Evolutionary conservation across 1,140 invertebrate genomes (phyloP), one percentile per base, ranked within the genome.

Genomic region (Lasioglossum baleicum): DNA sequence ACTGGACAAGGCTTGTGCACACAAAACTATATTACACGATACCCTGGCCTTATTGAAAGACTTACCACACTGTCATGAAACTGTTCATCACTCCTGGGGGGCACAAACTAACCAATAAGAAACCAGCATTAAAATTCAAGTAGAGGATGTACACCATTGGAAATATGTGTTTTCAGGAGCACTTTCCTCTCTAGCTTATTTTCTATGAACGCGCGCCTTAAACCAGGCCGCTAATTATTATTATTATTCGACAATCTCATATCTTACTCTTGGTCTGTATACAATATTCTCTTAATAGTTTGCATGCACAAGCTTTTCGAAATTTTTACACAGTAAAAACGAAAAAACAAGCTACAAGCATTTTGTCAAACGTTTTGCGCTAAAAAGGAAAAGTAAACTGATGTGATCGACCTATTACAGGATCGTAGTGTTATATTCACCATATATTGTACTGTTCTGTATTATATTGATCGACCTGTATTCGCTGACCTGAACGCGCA

Each of bases 61-160:
- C 96, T 97, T 96, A 97, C 96, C 96, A 97, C 91, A 96, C 96
- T 92, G 95, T 96, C 95, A 97, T 96, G 95, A 96, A 97, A 95
- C 95, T 96, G 96, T 96, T 97, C 95, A 96, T 96, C 94, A 96
- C 95, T 96, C 96, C 96, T 95, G 96, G 96, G 92, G 95, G 95
- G 95, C 95, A 96, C 94, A 96, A 96, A 96, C 95, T 96, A 94
- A 93, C 91, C 90, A 93, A 93, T 90, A 91, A 92, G 90, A 93
- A 93, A 92, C 87, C 85, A 91, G 84, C 75, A 91, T 92, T 92
- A 93, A 90, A 90, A 89, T 89, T 87, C 81, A 79, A 80, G 75
- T 72, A 76, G 67, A 53, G 60, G 67, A 77, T 75, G 82, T 68
- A 79, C 68, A 79, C 63, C 80, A 66, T 88, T 80, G 44, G 60